These are phyloP conservation scores for Drosophila ohnishii DNA, from an alignment of 1,140 invertebrate genomes.

Conservation along the genomic window DNA sequence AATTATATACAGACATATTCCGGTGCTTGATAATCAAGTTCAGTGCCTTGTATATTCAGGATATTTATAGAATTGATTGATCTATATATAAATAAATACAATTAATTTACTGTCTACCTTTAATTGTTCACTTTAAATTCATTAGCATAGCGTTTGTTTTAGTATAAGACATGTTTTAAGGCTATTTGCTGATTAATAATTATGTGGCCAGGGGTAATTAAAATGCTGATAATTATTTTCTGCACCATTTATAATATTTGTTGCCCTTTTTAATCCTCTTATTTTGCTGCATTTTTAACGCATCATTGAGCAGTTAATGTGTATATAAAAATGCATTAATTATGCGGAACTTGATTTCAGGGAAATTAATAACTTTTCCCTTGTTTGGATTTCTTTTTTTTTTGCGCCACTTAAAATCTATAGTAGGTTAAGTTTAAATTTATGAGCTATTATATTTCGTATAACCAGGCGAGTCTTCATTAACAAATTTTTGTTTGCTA, in stretches of 20 bases:
- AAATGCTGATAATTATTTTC: constrained; percentile 5
- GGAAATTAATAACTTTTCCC: background rate
- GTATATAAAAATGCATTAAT: constrained; percentile 24
- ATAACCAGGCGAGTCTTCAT: too few species aligned
- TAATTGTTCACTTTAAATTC: background rate
- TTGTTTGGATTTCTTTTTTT: background rate
- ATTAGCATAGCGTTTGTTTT: background rate
- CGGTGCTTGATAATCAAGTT: background rate
- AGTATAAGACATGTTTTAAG: background rate
- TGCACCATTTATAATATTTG: constrained; percentile 5
- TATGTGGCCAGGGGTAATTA: constrained; percentile 4
- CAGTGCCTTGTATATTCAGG: background rate
- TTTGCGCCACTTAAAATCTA: background rate
- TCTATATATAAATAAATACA: background rate
- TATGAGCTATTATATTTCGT: background rate
- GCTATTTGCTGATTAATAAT: background rate
- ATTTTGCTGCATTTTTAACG: background rate
- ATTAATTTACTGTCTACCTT: background rate
- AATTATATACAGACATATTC: constrained; percentile 8
- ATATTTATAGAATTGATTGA: background rate
- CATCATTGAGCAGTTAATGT: constrained; percentile 15
- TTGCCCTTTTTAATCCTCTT: constrained; percentile 21
- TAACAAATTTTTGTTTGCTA: too few species aligned
- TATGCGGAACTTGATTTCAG: constrained; percentile 6
- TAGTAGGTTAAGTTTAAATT: background rate